Base-by-base conservation (phyloP, 2,113 vertebrate species). In the Micronycteris hirsuta region DNA sequence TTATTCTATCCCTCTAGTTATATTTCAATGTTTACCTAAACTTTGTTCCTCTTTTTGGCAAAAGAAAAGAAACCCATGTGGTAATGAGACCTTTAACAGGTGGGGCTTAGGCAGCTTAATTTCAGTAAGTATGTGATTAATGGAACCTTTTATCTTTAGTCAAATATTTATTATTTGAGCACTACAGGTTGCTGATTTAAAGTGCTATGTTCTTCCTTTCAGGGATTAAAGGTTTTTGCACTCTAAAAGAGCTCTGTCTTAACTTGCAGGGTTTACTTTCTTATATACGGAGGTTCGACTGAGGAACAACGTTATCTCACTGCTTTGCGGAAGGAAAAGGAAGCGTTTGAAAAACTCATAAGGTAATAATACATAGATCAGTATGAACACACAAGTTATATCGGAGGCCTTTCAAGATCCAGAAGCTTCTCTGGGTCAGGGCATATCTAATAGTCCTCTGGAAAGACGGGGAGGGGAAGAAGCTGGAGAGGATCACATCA, bases 261-360 rank as follows among this genome's bases (percentile, higher is more conserved):
- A 61, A 77, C 77, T 95, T 97, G 1, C 90, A 99, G 99, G 97
- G 99, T 99, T 95, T 99, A 99, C 98, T 99, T 99, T 97, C 99
- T 99, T 7, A 99, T 99, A 49, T 99, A 99, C 7, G 99, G 99
- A 85, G 99, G 99, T 77, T 99, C 99, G 0, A 99, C 99, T 0
- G 99, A 99, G 96, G 99, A 99, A 81, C 99, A 99, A 92, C 99
- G 99, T 78, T 99, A 99, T 89, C 99, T 99, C 95, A 99, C 99
- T 4, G 96, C 98, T 3, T 98, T 99, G 81, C 98, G 99, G 20
- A 99, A 99, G 86, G 99, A 99, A 96, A 99, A 99, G 95, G 99
- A 99, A 97, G 99, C 99, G 31, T 99, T 99, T 1, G 99, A 99
- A 87, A 99, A 99, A 95, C 99, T 99, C n/a, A 99, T 99, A 97